Percentiles rank a stretch among this genome's conserved stretches.
These are phyloP conservation scores for Synergus japonicus DNA, from an alignment of 2,888 invertebrate genomes.

Conservation along the genomic window DNA sequence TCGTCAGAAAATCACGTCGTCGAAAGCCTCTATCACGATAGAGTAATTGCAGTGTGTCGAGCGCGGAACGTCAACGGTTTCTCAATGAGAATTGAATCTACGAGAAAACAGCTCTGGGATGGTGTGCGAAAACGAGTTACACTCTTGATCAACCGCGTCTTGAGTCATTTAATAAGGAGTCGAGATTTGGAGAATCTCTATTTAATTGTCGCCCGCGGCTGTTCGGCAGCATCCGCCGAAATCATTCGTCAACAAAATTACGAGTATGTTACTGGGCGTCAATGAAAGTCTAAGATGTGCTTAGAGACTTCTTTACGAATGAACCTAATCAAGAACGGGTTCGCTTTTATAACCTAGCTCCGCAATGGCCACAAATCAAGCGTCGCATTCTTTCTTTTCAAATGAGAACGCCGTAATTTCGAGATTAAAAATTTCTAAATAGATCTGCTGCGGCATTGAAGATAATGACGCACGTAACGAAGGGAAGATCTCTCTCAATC, in stretches of 20 bases:
- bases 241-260: conserved; percentile 47
- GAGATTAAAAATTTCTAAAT: neutral
- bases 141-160: neutral
- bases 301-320: neutral
- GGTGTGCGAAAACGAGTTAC: neutral
- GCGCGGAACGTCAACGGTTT: conserved; percentile 51
- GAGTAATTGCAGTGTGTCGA: conserved; percentile 52
- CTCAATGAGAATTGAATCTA: conserved; percentile 49
- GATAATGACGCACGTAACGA: neutral
- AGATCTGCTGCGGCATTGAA: neutral
- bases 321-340: neutral
- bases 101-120: neutral
- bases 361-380: neutral
- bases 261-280: neutral
- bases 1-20: neutral
- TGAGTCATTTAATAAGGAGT: neutral
- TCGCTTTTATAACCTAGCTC: neutral
- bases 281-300: too few species aligned
- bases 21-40: conserved; percentile 12
- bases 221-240: conserved; percentile 43
- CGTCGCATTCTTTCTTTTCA: neutral
- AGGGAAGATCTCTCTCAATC: neutral
- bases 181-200: conserved; percentile 51
- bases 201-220: conserved; percentile 55
- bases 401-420: neutral